A percentile compares a stretch with the other conserved stretches of the same genome.
Evolutionary conservation across 2,113 vertebrate species (phyloP).

Genomic region (Formicarius rufipectus): DNA sequence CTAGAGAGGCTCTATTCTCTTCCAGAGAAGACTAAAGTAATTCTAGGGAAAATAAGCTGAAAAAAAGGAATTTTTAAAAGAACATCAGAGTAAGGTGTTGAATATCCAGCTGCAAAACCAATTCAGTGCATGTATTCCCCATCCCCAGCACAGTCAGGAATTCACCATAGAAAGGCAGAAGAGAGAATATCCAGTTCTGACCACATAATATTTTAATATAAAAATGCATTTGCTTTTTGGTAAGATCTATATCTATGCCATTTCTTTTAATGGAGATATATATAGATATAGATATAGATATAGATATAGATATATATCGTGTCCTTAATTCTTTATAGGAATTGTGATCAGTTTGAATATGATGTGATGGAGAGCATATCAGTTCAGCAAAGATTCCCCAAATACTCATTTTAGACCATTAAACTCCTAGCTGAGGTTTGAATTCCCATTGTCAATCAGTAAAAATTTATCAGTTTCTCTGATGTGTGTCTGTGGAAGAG

Average conservation of each 20-base stretch:
- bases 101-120: not conserved
- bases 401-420: not conserved
- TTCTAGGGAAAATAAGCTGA: slow-evolving; percentile 6
- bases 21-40: slow-evolving; percentile 4
- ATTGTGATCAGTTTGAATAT: not conserved
- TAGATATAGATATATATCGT: no score
- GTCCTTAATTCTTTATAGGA: not conserved
- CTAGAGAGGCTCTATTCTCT: slow-evolving; percentile 35
- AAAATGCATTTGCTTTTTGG: not conserved
- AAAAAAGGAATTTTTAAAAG: not conserved
- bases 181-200: not conserved
- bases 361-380: not conserved
- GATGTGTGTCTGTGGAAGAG: not conserved
- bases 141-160: not conserved
- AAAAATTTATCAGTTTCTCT: not conserved
- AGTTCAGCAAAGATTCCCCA: not conserved
- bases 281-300: no score
- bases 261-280: not conserved
- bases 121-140: not conserved
- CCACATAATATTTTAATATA: not conserved
- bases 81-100: not conserved
- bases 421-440: not conserved
- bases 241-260: not conserved
- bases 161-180: not conserved
- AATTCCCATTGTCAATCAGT: not conserved